Percentiles rank a stretch among this genome's conserved stretches.
These are phyloP conservation scores for Oreocharis arfaki DNA, from an alignment of 2,113 vertebrate species.

Conservation along the genomic window DNA sequence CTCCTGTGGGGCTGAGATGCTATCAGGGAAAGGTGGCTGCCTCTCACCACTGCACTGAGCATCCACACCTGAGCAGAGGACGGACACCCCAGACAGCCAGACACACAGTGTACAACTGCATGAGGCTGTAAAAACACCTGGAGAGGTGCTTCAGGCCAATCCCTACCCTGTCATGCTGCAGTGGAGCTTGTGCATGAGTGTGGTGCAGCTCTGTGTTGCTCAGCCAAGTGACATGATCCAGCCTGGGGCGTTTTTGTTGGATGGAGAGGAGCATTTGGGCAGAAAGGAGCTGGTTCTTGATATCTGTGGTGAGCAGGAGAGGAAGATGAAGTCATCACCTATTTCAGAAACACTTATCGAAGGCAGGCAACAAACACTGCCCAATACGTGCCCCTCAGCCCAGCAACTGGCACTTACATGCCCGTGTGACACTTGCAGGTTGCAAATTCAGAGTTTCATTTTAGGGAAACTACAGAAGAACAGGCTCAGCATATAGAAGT, in stretches of 20 bases:
- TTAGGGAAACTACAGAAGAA: not conserved
- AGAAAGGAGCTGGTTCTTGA: not conserved
- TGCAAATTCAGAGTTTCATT: not conserved
- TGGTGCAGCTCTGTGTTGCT: not conserved
- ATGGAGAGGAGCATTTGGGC: not conserved
- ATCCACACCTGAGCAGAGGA: not conserved
- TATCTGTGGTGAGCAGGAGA: not conserved
- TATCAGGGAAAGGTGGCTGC: not conserved
- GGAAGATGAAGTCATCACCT: constrained; percentile 24
- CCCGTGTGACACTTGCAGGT: not conserved
- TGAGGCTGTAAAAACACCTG: rapidly evolving
- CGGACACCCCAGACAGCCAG: not conserved
- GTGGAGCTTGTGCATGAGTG: rapidly evolving
- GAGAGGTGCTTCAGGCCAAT: not conserved
- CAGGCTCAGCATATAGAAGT: not conserved
- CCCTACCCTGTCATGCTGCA: not conserved
- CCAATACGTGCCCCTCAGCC: not conserved
- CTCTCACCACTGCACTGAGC: not conserved
- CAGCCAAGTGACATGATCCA: not conserved
- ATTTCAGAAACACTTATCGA: not conserved
- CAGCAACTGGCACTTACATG: not conserved
- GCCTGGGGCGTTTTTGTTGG: not conserved
- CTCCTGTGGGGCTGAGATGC: not conserved
- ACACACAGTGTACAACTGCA: not conserved
- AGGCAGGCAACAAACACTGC: not conserved